These are phyloP conservation scores for Hucho hucho DNA, from an alignment of 2,113 vertebrate species.

Conservation along the genomic window DNA sequence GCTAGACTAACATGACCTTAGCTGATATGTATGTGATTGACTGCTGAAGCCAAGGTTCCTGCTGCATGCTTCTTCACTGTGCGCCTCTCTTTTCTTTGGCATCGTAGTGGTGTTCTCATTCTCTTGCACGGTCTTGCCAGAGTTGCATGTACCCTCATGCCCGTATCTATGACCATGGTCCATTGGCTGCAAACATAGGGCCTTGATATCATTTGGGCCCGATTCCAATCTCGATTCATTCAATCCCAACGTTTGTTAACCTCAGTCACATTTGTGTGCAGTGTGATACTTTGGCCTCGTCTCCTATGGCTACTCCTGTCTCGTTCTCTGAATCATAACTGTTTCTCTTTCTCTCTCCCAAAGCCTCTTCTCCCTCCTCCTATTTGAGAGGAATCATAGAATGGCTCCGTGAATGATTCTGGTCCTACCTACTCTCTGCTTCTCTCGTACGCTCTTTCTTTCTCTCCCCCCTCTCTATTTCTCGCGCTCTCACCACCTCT, in stretches of 20 bases:
- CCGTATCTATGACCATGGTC: not conserved
- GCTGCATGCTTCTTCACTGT: not conserved
- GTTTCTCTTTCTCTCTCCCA: not conserved
- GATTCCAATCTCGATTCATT: not conserved
- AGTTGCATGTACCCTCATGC: not conserved
- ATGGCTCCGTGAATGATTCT: not conserved
- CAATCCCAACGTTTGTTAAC: not conserved
- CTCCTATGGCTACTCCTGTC: not conserved
- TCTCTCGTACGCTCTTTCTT: not conserved
- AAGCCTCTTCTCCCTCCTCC: conserved; percentile 12
- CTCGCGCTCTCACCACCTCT: conserved; percentile 2
- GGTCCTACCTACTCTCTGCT: conserved; percentile 6
- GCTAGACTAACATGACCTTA: not conserved
- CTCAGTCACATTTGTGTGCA: not conserved
- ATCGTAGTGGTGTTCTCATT: not conserved
- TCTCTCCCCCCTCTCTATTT: not conserved
- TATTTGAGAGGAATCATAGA: not conserved
- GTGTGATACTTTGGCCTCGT: not conserved
- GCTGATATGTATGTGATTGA: not conserved
- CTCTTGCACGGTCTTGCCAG: not conserved
- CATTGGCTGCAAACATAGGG: not conserved
- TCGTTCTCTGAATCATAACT: conserved; percentile 14
- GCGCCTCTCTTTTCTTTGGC: too few relatives aligned
- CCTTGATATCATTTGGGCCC: too few relatives aligned
- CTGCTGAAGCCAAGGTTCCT: not conserved